Conservation (phyloP, 2,888 invertebrate genomes). For the Morinoia aosen region DNA sequence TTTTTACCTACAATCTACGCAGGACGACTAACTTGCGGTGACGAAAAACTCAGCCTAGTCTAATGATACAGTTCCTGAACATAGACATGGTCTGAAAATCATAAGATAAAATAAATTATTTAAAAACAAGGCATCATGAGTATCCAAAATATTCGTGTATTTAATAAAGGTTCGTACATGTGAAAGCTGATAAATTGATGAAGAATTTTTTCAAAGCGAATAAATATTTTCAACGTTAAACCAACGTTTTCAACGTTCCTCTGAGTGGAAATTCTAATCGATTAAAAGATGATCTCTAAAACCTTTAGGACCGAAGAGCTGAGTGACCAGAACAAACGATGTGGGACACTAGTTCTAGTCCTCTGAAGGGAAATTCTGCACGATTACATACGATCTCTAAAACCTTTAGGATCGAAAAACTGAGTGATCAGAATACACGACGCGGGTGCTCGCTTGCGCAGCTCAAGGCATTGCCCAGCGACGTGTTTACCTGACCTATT, state of each 20-base stretch:
- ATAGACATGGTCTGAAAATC: neutral
- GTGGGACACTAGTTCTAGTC: neutral
- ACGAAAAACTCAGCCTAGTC: neutral
- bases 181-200: no score
- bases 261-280: no score
- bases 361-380: no score
- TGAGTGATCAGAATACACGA: neutral
- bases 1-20: neutral
- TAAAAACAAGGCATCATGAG: neutral
- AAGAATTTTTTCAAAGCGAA: no score
- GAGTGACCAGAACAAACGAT: neutral
- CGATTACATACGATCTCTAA: neutral
- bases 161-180: no score
- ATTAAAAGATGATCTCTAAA: neutral
- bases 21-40: neutral
- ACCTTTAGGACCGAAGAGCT: neutral
- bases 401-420: neutral
- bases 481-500: neutral
- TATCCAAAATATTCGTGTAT: neutral
- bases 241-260: no score
- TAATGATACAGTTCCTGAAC: neutral
- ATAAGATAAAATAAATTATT: neutral
- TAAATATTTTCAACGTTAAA: no score
- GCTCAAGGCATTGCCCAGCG: neutral
- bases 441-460: neutral